A percentile compares a stretch with the other conserved stretches of the same genome.
These are phyloP conservation scores for Hippoglossus stenolepis DNA, from an alignment of 2,113 vertebrate genomes.

Conservation along the genomic window DNA sequence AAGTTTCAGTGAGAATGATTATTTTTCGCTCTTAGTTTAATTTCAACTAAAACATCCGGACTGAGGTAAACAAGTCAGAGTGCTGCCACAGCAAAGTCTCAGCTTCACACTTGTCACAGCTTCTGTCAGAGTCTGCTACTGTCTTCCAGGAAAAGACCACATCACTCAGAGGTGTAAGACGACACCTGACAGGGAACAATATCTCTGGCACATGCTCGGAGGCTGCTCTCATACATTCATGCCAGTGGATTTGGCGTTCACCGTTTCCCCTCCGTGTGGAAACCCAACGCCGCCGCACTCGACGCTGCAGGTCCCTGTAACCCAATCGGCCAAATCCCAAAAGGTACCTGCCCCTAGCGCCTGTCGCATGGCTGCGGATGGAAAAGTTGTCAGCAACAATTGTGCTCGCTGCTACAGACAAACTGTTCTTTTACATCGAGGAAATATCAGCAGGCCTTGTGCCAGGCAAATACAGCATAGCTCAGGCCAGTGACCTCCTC, in stretches of 20 bases:
- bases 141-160: constrained; percentile 81
- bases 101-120: constrained; percentile 35
- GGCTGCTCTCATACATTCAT: constrained; percentile 72
- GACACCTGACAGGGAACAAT: constrained; percentile 85
- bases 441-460: constrained; percentile 45
- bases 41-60: background rate
- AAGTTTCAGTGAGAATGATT: background rate
- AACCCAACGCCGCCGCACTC: constrained; percentile 70
- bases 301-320: constrained; percentile 67
- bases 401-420: constrained; percentile 35
- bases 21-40: background rate
- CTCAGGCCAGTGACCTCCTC: constrained; percentile 61
- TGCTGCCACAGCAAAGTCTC: constrained; percentile 2
- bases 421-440: constrained; percentile 50
- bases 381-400: constrained; percentile 60
- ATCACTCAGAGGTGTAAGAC: constrained; percentile 85
- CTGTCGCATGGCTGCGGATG: constrained; percentile 20
- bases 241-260: constrained; percentile 68
- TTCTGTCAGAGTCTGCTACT: constrained; percentile 73
- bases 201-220: constrained; percentile 77
- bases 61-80: constrained; percentile 3
- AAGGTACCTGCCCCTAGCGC: constrained; percentile 36
- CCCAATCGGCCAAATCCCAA: constrained; percentile 64
- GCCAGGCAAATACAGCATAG: constrained; percentile 60
- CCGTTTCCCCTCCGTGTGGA: constrained; percentile 53